A percentile compares a stretch with the other conserved stretches of the same genome.
These are phyloP conservation scores for Arion vulgaris DNA, from an alignment of 1,140 invertebrate species.

Conservation along the genomic window DNA sequence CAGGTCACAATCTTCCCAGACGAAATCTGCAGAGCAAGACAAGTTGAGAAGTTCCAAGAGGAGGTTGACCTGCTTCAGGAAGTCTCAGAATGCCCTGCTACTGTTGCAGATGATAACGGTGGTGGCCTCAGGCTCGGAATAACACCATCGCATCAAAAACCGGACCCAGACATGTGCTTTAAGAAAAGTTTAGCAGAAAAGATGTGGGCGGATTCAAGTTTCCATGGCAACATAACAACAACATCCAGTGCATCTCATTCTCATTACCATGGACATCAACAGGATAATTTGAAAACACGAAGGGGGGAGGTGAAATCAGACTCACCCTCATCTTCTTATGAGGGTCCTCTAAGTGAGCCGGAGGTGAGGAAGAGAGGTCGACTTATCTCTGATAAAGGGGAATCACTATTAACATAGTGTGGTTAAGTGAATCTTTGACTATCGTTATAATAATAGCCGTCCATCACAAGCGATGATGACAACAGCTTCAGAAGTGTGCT, in stretches of 20 bases:
- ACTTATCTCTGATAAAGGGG: too few species aligned
- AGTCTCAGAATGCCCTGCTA: background rate
- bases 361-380: background rate
- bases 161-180: background rate
- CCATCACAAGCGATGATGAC: too few species aligned
- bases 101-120: background rate
- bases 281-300: too few species aligned
- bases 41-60: constrained; percentile 26
- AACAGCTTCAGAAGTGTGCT: too few species aligned
- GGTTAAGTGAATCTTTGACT: too few species aligned
- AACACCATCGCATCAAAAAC: background rate
- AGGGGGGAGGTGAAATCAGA: background rate
- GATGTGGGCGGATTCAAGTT: too few species aligned
- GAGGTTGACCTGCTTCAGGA: background rate
- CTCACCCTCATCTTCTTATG: background rate
- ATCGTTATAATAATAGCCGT: too few species aligned
- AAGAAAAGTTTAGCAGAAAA: background rate
- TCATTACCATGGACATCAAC: background rate
- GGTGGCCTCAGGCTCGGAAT: background rate
- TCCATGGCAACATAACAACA: background rate
- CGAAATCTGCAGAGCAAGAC: constrained; percentile 37
- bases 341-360: background rate
- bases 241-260: background rate
- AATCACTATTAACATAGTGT: too few species aligned
- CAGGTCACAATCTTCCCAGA: constrained; percentile 44